Evolutionary conservation across 1,140 invertebrate species (phyloP).

Genomic region (Wiebesia pumilae): DNA sequence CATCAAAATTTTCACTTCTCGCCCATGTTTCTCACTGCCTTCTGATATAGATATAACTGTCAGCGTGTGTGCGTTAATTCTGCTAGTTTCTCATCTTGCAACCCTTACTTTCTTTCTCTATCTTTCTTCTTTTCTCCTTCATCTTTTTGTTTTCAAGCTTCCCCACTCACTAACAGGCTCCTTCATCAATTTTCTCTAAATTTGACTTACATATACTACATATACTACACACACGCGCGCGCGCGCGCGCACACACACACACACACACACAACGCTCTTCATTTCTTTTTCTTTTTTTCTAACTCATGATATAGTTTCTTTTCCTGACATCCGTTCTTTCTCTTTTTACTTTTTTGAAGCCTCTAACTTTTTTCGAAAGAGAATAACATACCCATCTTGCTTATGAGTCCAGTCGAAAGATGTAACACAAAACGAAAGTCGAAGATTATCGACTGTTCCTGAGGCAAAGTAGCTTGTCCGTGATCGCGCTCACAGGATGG

Average conservation of each 20-base stretch:
- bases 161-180: not conserved
- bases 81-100: slow-evolving; percentile 17
- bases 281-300: not conserved
- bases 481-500: not conserved
- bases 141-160: not conserved
- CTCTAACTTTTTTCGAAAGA: slow-evolving; percentile 15
- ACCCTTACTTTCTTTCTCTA: slow-evolving; percentile 13
- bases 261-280: too few species aligned
- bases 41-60: not conserved
- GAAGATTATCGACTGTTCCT: slow-evolving; percentile 25
- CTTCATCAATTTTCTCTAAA: too few species aligned
- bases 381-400: not conserved
- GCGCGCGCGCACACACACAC: too few species aligned
- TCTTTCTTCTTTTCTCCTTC: not conserved
- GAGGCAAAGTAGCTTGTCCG: not conserved
- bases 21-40: slow-evolving; percentile 25
- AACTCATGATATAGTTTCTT: not conserved
- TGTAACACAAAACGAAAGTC: slow-evolving; percentile 20
- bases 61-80: slow-evolving; percentile 7
- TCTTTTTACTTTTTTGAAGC: not conserved
- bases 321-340: not conserved
- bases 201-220: too few species aligned
- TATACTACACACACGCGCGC: too few species aligned
- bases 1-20: slow-evolving; percentile 53
- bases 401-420: slow-evolving; percentile 25